Percentiles rank a stretch among this genome's conserved stretches.
Evolutionary conservation across 2,113 vertebrate species (phyloP).

Genomic region (Aphyosemion australe): DNA sequence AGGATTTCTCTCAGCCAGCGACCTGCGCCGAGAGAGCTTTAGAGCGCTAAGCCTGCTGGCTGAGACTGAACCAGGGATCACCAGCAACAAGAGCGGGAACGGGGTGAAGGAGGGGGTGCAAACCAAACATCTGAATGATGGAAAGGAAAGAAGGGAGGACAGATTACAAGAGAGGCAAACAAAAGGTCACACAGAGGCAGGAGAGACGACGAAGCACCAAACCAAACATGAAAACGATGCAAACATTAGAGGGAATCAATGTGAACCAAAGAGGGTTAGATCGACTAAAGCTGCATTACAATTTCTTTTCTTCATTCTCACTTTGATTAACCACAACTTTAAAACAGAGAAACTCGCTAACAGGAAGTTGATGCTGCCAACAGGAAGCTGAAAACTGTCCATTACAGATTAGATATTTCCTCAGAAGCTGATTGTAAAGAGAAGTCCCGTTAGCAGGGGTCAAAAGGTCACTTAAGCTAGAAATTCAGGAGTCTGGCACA

Average conservation of each 20-base stretch:
- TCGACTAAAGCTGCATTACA: background rate
- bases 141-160: constrained; percentile 20
- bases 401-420: constrained; percentile 16
- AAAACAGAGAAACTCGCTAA: constrained; percentile 25
- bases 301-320: background rate
- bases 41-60: constrained; percentile 63
- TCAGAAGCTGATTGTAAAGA: background rate
- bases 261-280: background rate
- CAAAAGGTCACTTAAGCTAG: background rate
- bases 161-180: constrained; percentile 20
- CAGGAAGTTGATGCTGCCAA: constrained; percentile 32
- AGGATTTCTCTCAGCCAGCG: constrained; percentile 61
- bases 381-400: constrained; percentile 19
- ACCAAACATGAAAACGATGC: background rate
- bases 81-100: constrained; percentile 41
- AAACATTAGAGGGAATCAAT: background rate
- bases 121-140: constrained; percentile 28
- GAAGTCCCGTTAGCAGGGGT: background rate
- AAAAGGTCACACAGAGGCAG: constrained; percentile 48
- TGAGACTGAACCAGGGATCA: constrained; percentile 70
- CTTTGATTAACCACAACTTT: constrained; percentile 12
- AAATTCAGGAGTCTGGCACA: background rate
- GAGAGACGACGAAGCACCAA: background rate
- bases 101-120: constrained; percentile 27
- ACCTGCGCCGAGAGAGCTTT: constrained; percentile 62